Evolutionary conservation across 1,140 invertebrate species (phyloP), one percentile per base, ranked within the genome.

Genomic region (Drosophila sucinea): DNA sequence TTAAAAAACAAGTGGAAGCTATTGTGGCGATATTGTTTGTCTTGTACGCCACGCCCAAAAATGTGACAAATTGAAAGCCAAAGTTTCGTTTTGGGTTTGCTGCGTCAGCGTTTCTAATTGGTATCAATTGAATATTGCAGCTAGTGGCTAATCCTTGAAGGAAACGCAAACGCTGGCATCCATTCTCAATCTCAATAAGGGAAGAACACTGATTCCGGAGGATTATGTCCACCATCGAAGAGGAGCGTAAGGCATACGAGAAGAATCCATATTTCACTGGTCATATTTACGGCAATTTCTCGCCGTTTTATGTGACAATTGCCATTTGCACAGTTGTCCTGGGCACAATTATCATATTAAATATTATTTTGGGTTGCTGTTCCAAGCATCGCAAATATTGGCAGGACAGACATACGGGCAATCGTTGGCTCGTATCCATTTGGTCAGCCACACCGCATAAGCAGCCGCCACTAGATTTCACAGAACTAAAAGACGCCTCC

Each of bases 371-470:
- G 64, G 95, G 95, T 81, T 97, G 96, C 90, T 97, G 96, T 86
- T 97, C 96, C 1, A 94, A 94, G 74, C 95, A 97, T 89, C 95
- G 94, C 44, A 92, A 94, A 38, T 97, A 97, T 77, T 97, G 96
- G 97, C 94, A 95, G 60, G 95, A 97, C 91, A 94, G 95, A 79
- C 95, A 97, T 83, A 97, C 97, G 73, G 96, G 96, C 38, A 97
- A 97, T 92, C 95, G 96, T 78, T 97, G 95, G 95, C 93, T 97
- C 65, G 94, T 96, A 8, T 96, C 96, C 6, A 93, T 97, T 83
- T 97, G 96, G 96, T 95, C 96, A 10, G 94, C 95, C 41, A 96
- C 96, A 11, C 96, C 97, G 0, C 95, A 96, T 76, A 95, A 96
- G 67, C 96, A 96, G 90, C 96, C 96, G n/a, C 95, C 97, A 5